Evolutionary conservation across 2,113 vertebrate species (phyloP).

Genomic region (Morone saxatilis): DNA sequence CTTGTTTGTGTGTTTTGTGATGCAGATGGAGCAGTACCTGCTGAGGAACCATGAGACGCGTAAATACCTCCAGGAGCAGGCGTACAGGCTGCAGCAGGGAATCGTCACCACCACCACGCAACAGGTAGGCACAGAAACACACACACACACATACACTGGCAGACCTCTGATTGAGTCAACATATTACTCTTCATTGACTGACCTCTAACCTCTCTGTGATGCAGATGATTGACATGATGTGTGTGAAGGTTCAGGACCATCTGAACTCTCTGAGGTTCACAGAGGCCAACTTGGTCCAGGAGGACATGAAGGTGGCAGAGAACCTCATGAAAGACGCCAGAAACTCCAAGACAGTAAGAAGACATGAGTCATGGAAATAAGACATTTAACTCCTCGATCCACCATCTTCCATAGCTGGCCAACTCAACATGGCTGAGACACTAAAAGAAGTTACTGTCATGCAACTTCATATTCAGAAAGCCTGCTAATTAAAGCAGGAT

Average conservation of each 20-base stretch:
- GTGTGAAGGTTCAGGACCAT: conserved; percentile 98
- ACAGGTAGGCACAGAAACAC: conserved; percentile 83
- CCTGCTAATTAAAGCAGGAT: no score
- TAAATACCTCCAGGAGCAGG: conserved; percentile 95
- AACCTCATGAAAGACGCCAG: conserved; percentile 93
- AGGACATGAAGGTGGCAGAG: conserved; percentile 91
- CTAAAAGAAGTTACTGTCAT: neutral
- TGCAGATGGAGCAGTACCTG: conserved; percentile 96
- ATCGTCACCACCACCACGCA: conserved; percentile 97
- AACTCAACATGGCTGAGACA: neutral
- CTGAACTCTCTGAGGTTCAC: conserved; percentile 94
- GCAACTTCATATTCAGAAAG: no score
- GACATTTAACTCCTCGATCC: neutral
- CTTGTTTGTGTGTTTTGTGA: neutral
- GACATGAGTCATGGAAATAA: neutral
- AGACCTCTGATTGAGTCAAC: neutral
- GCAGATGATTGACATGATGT: conserved; percentile 96
- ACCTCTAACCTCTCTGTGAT: conserved; percentile 6
- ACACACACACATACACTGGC: neutral
- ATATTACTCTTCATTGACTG: neutral
- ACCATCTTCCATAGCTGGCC: neutral
- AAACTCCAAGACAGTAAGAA: conserved; percentile 94
- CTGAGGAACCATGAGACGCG: conserved; percentile 97
- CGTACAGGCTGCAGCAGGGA: conserved; percentile 96
- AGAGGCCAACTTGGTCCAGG: conserved; percentile 85